Evolutionary conservation across 2,113 vertebrate genomes (phyloP).

Genomic region (Cynoglossus semilaevis): DNA sequence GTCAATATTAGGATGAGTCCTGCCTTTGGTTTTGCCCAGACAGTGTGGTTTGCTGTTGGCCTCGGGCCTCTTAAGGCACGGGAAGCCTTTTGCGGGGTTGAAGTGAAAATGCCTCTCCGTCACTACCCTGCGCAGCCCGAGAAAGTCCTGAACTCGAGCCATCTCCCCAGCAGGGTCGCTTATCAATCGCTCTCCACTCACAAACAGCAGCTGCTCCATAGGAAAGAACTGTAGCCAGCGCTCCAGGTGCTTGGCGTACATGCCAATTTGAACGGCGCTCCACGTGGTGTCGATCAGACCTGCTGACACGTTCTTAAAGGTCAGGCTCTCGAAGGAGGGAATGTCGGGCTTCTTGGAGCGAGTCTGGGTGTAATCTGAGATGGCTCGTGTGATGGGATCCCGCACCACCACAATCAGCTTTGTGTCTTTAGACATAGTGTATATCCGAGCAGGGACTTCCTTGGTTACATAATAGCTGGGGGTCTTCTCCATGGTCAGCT

Average conservation of each 20-base stretch:
- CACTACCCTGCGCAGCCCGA: conserved; percentile 87
- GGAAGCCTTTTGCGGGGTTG: conserved; percentile 96
- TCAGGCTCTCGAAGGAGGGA: conserved; percentile 90
- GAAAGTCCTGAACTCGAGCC: conserved; percentile 90
- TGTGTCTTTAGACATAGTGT: conserved; percentile 87
- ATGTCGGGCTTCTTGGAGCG: conserved; percentile 92
- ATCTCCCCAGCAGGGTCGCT: conserved; percentile 88
- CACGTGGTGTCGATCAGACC: conserved; percentile 89
- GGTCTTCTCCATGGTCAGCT: conserved; percentile 97
- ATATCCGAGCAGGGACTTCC: conserved; percentile 88
- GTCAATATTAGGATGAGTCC: conserved; percentile 87
- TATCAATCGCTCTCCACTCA: conserved; percentile 90
- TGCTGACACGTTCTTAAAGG: conserved; percentile 86
- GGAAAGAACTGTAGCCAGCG: conserved; percentile 91
- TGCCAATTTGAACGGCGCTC: conserved; percentile 94
- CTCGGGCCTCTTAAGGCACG: conserved; percentile 91
- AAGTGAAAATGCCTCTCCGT: conserved; percentile 94
- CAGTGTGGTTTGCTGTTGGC: conserved; percentile 84
- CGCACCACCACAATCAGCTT: conserved; percentile 93
- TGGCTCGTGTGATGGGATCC: conserved; percentile 90
- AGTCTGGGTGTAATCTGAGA: conserved; percentile 96
- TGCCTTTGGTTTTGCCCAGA: conserved; percentile 91
- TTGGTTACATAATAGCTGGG: conserved; percentile 92
- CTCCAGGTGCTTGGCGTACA: conserved; percentile 93
- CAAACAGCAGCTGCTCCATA: conserved; percentile 87